phyloP scores from a whole-genome alignment of 2,797 vertebrate species.

The Sebastes miniatus region DNA sequence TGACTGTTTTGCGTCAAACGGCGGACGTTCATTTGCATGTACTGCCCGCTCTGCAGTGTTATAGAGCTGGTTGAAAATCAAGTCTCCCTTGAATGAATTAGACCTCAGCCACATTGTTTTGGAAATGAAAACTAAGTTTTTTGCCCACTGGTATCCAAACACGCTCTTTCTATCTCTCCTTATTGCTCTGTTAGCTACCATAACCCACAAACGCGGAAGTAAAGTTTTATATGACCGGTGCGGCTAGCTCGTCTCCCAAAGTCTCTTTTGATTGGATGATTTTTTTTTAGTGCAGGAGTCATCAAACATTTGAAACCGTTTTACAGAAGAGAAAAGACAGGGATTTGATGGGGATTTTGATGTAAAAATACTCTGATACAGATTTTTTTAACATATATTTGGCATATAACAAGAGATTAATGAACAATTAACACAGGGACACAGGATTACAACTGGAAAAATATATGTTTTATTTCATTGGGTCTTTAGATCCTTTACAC shows the following conservation, averaged over 20 bases:
- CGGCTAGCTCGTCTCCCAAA: background rate
- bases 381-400: background rate
- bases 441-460: background rate
- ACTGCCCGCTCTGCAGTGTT: background rate
- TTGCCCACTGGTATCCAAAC: background rate
- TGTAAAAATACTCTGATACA: background rate
- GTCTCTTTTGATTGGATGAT: background rate
- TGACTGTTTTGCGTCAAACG: background rate
- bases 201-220: background rate
- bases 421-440: background rate
- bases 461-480: too few species aligned
- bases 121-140: background rate
- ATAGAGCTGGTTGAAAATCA: background rate
- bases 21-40: background rate
- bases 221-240: background rate
- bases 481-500: background rate
- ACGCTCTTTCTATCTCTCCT: background rate
- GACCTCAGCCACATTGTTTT: background rate
- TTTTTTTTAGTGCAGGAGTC: background rate
- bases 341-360: background rate
- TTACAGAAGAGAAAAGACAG: background rate
- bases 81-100: background rate
- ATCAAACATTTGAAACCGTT: background rate
- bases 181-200: background rate
- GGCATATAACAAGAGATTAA: background rate